These are phyloP conservation scores for Diplazon laetatorius DNA, from an alignment of 2,888 invertebrate genomes.

Conservation along the genomic window DNA sequence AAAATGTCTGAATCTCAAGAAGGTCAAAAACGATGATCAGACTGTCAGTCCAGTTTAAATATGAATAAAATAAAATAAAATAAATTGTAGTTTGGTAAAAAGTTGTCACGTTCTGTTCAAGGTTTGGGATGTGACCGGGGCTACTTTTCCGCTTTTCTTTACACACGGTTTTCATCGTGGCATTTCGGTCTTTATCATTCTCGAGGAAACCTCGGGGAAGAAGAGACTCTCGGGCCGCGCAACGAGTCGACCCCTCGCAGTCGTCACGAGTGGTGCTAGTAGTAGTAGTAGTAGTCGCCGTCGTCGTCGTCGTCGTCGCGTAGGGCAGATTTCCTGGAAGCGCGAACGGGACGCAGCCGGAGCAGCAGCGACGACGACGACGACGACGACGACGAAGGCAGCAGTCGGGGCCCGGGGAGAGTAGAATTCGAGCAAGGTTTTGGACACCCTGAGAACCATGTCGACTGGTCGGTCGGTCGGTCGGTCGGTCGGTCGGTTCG, in stretches of 20 bases:
- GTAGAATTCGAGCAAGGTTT: constrained; percentile 48
- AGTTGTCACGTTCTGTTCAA: constrained; percentile 1
- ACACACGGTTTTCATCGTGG: constrained; percentile 1
- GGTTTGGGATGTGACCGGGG: constrained; percentile 16
- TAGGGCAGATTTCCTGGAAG: constrained; percentile 62
- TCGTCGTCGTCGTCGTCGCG: constrained; percentile 28
- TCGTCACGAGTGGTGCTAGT: constrained; percentile 19
- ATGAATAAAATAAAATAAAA: no score
- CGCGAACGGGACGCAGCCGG: constrained; percentile 21
- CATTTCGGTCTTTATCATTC: constrained; percentile 17
- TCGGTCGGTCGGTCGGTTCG: not conserved
- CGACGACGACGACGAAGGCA: not conserved
- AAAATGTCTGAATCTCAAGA: not conserved
- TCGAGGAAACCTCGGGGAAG: constrained; percentile 27
- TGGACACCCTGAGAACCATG: constrained; percentile 56
- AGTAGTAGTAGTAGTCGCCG: constrained; percentile 7
- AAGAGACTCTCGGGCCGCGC: constrained; percentile 20
- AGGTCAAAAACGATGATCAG: no score
- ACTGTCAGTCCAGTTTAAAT: no score
- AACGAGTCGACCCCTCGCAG: constrained; percentile 31
- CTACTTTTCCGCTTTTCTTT: constrained; percentile 31
- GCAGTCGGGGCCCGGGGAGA: constrained; percentile 30
- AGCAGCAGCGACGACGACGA: not conserved
- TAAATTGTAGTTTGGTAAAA: no score
- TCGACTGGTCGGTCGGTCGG: not conserved